These are phyloP conservation scores for Mugil cephalus DNA, from an alignment of 2,113 vertebrate genomes.

Conservation along the genomic window DNA sequence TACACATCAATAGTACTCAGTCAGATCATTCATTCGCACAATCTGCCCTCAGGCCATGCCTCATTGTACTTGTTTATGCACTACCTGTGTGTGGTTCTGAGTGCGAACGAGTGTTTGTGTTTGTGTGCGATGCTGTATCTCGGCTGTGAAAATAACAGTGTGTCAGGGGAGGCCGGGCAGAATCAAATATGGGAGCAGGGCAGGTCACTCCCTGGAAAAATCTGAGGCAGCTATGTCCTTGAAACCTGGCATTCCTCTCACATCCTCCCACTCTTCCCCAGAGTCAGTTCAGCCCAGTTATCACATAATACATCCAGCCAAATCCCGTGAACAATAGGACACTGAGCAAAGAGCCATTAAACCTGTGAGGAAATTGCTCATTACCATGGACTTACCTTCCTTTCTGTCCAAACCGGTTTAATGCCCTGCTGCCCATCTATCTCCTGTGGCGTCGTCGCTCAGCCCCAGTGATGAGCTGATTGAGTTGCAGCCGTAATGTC, in stretches of 20 bases:
- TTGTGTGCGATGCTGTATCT: conserved; percentile 25
- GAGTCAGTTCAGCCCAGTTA: conserved; percentile 65
- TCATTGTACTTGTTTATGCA: conserved; percentile 39
- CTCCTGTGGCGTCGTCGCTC: conserved; percentile 44
- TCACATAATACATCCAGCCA: conserved; percentile 44
- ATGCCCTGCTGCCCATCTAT: conserved; percentile 24
- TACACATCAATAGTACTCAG: conserved; percentile 54
- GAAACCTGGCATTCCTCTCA: conserved; percentile 37
- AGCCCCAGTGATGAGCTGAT: conserved; percentile 59
- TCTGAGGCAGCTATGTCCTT: conserved; percentile 37
- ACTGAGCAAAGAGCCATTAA: conserved; percentile 47
- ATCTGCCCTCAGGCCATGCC: conserved; percentile 48
- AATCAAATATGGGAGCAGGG: conserved; percentile 43
- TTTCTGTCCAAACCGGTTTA: conserved; percentile 48
- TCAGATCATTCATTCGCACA: conserved; percentile 54
- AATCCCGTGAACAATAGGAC: conserved; percentile 31
- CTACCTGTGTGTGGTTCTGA: conserved; percentile 36
- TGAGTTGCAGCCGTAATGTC: conserved; percentile 64
- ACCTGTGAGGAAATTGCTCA: conserved; percentile 67
- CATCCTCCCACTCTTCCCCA: conserved; percentile 39
- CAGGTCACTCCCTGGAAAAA: conserved; percentile 52
- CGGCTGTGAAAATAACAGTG: conserved; percentile 25
- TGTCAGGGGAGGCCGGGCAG: conserved; percentile 31
- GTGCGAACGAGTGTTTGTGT: neutral
- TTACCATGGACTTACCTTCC: conserved; percentile 44